Conservation (phyloP, 2,797 vertebrate species). For the Eulemur rubriventer region DNA sequence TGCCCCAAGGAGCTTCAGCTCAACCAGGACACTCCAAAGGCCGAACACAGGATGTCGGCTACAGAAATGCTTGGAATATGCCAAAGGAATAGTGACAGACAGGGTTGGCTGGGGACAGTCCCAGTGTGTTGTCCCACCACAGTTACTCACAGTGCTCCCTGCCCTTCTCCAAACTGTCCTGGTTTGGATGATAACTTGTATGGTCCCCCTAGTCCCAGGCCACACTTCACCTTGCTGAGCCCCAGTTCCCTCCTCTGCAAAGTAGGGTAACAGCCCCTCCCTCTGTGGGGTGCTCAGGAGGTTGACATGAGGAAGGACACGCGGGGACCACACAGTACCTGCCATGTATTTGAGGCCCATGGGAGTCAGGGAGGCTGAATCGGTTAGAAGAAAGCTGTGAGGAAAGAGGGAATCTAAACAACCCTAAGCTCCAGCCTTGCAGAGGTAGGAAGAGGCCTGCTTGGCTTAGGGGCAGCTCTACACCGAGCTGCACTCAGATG, state of each 20-base stretch:
- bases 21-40: no score
- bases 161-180: background rate
- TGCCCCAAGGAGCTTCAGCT: background rate
- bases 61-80: background rate
- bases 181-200: background rate
- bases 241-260: background rate
- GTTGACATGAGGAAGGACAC: background rate
- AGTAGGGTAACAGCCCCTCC: background rate
- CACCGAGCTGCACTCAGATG: no score
- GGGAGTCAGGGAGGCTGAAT: background rate
- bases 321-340: background rate
- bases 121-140: background rate
- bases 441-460: background rate
- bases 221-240: background rate
- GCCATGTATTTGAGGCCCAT: background rate
- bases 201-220: background rate
- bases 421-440: background rate
- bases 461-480: background rate
- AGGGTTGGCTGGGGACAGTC: background rate
- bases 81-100: background rate
- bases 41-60: rapidly evolving
- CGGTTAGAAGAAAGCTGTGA: background rate
- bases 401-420: background rate
- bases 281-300: background rate
- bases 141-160: background rate